Conservation (phyloP, 2,113 vertebrate species). For the Podiceps cristatus region DNA sequence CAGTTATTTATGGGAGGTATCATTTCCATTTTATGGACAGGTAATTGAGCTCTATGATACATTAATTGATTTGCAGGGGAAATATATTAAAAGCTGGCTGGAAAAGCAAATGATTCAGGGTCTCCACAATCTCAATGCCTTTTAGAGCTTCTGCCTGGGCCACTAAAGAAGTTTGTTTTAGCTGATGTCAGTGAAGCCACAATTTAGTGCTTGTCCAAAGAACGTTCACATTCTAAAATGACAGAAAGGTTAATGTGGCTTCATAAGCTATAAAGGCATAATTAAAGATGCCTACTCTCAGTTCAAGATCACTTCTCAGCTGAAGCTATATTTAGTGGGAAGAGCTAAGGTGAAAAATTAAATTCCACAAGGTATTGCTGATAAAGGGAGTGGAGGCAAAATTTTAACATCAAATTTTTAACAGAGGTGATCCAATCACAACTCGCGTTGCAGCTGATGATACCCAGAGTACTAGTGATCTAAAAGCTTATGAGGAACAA, state of each 20-base stretch:
- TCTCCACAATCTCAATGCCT: background rate
- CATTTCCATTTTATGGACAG: background rate
- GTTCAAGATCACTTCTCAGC: background rate
- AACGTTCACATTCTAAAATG: background rate
- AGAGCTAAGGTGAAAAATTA: background rate
- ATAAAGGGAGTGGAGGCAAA: background rate
- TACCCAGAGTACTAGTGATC: too few species aligned
- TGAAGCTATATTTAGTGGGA: background rate
- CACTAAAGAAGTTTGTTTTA: background rate
- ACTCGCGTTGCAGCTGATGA: background rate
- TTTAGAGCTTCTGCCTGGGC: background rate
- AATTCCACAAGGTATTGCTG: background rate
- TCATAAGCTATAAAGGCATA: background rate
- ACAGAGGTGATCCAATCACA: background rate
- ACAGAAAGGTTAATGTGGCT: background rate
- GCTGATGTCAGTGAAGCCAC: background rate
- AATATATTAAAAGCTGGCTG: background rate
- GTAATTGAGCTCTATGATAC: background rate
- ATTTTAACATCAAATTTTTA: background rate
- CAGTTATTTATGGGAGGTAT: background rate
- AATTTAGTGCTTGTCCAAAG: background rate
- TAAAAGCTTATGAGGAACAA: background rate
- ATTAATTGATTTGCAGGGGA: background rate
- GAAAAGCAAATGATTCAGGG: background rate
- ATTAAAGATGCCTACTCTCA: background rate